Conservation (phyloP, 2,888 invertebrate genomes). For the Incurvaria masculella region DNA sequence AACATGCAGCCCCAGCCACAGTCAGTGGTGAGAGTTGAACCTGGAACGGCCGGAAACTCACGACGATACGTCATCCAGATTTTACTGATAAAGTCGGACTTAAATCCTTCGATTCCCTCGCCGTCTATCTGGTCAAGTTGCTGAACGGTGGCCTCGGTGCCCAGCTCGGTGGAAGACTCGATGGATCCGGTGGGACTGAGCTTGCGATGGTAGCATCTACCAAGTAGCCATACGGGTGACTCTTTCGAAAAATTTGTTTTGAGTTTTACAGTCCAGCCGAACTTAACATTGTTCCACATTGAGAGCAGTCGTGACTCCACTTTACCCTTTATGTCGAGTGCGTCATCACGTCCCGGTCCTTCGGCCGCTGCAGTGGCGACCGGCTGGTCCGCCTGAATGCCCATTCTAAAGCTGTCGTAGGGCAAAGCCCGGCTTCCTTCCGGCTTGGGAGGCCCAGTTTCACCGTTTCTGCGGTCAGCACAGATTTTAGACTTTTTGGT, state of each 20-base stretch:
- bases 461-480: background rate
- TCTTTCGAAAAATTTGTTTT: conserved; percentile 77
- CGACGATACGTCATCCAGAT: conserved; percentile 87
- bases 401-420: background rate
- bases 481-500: background rate
- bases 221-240: conserved; percentile 84
- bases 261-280: conserved; percentile 80
- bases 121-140: conserved; percentile 55
- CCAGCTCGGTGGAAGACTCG: conserved; percentile 59
- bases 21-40: conserved; percentile 81
- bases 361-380: background rate
- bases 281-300: conserved; percentile 92
- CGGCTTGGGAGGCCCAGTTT: background rate
- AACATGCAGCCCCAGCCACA: conserved; percentile 93
- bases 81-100: conserved; percentile 77
- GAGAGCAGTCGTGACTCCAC: conserved; percentile 80
- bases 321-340: conserved; percentile 65
- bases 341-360: conserved; percentile 21
- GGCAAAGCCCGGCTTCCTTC: too few relatives aligned
- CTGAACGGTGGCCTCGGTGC: conserved; percentile 58
- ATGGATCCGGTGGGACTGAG: conserved; percentile 57
- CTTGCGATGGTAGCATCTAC: conserved; percentile 78
- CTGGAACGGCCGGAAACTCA: conserved; percentile 79
- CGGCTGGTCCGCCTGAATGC: background rate
- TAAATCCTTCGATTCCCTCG: conserved; percentile 77